These are phyloP conservation scores for Drosophila neutralis DNA, from an alignment of 2,888 invertebrate genomes.

Conservation along the genomic window DNA sequence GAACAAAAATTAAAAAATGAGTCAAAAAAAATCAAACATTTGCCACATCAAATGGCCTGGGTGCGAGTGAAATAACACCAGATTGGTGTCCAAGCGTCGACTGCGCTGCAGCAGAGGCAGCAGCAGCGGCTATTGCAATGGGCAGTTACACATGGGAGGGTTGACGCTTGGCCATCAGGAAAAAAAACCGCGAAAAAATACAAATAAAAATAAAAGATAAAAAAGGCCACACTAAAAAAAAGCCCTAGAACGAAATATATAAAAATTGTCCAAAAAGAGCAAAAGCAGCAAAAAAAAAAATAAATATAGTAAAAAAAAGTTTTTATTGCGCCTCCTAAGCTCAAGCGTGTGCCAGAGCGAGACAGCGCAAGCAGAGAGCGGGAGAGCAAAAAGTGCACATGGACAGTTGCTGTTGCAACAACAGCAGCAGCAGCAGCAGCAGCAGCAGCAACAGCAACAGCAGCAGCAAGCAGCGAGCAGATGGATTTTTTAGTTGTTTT, in stretches of 20 bases:
- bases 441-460: neutral
- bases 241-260: slow-evolving; percentile 51
- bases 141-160: slow-evolving; percentile 45
- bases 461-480: slow-evolving; percentile 1
- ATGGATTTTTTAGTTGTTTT: slow-evolving; percentile 68
- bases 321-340: slow-evolving; percentile 62
- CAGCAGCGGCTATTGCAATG: slow-evolving; percentile 32
- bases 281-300: slow-evolving; percentile 16
- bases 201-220: slow-evolving; percentile 12
- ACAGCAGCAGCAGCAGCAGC: slow-evolving; percentile 1
- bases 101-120: slow-evolving; percentile 37
- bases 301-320: slow-evolving; percentile 41
- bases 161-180: slow-evolving; percentile 27
- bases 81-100: slow-evolving; percentile 46
- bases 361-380: slow-evolving; percentile 20
- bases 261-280: slow-evolving; percentile 47
- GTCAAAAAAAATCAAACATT: slow-evolving; percentile 64
- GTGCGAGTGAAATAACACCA: slow-evolving; percentile 84
- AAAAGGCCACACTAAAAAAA: slow-evolving; percentile 9
- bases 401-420: slow-evolving; percentile 19
- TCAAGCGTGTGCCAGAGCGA: slow-evolving; percentile 40
- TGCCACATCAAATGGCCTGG: slow-evolving; percentile 60
- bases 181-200: slow-evolving; percentile 5
- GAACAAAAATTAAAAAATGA: slow-evolving; percentile 44
- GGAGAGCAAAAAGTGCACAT: slow-evolving; percentile 43